Evolutionary conservation across 2,888 invertebrate genomes (phyloP).

Genomic region (Alloplasta piceator): DNA sequence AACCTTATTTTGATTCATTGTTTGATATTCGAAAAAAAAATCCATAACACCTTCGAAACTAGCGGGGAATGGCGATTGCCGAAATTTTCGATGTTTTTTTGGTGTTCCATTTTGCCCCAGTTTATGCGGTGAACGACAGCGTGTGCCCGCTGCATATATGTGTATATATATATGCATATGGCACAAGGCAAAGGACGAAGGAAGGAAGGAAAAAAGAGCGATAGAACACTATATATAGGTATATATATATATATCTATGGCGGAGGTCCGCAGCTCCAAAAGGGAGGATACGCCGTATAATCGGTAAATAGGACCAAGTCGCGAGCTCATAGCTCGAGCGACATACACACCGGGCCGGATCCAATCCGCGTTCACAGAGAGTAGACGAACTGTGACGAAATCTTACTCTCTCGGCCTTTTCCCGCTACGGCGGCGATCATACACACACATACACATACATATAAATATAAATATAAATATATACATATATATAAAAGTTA

Average conservation of each 20-base stretch:
- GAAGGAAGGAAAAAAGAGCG: constrained; percentile 37
- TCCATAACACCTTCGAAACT: no score
- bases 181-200: constrained; percentile 36
- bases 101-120: neutral
- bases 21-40: no score
- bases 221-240: neutral
- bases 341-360: constrained; percentile 80
- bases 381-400: constrained; percentile 82
- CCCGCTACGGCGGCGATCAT: constrained; percentile 67
- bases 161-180: constrained; percentile 2
- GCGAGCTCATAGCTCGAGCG: constrained; percentile 72
- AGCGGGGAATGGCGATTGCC: no score
- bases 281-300: constrained; percentile 81
- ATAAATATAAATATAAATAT: constrained; percentile 10
- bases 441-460: constrained; percentile 32
- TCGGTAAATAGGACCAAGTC: constrained; percentile 80
- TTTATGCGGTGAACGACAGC: constrained; percentile 14
- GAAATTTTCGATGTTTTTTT: no score
- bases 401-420: constrained; percentile 47
- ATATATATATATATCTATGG: neutral
- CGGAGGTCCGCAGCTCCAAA: constrained; percentile 30
- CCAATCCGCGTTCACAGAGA: constrained; percentile 80
- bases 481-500: neutral
- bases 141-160: constrained; percentile 25
- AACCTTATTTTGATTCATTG: no score